Conservation (phyloP, 2,113 vertebrate species). For the Chroicocephalus ridibundus region DNA sequence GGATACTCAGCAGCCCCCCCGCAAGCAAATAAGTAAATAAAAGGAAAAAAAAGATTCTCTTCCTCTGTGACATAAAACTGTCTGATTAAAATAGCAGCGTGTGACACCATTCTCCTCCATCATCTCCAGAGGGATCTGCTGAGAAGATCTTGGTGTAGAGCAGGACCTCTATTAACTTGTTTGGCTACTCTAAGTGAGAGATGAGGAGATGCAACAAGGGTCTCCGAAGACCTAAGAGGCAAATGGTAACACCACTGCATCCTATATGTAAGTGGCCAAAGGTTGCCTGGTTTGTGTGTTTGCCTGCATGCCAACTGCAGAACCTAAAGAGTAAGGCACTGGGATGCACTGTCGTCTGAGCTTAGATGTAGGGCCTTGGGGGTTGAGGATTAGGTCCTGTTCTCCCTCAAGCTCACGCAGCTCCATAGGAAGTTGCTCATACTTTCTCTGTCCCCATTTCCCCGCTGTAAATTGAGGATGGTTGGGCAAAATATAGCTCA, state of each 20-base stretch:
- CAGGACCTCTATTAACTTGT: background rate
- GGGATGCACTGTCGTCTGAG: background rate
- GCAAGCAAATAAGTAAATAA: background rate
- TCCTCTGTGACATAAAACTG: background rate
- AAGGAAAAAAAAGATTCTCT: background rate
- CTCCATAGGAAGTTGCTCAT: background rate
- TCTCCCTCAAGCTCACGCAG: background rate
- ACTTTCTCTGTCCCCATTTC: background rate
- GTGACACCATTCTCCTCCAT: background rate
- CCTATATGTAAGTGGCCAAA: background rate
- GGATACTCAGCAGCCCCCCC: background rate
- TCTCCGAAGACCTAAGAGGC: background rate
- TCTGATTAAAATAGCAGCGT: background rate
- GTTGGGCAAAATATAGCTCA: background rate
- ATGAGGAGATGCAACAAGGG: background rate
- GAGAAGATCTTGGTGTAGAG: background rate
- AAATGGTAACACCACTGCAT: background rate
- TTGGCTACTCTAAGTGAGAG: background rate
- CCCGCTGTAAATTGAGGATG: background rate
- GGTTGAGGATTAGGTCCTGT: background rate
- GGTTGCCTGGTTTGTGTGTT: background rate
- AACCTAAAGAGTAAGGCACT: background rate
- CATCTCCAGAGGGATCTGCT: background rate
- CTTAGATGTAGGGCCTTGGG: background rate
- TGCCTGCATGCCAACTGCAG: background rate